Conservation (phyloP, 2,113 vertebrate species). For the Myocastor coypus region DNA sequence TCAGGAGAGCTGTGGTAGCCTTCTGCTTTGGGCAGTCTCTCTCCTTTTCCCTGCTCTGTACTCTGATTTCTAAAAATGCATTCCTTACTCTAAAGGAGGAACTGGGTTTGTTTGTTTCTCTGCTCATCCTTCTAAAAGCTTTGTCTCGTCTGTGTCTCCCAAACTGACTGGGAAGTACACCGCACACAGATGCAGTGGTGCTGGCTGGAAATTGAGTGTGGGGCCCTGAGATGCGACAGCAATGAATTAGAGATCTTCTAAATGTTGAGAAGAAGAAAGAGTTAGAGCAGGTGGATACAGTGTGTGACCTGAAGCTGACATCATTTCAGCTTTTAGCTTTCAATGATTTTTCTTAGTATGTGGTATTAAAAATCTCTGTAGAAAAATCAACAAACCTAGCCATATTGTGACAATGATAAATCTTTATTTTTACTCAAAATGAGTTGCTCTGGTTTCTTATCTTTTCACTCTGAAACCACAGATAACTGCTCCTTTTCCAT, state of each 20-base stretch:
- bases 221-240: background rate
- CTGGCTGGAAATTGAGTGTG: background rate
- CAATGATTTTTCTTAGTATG: slow-evolving; percentile 6
- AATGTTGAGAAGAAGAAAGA: background rate
- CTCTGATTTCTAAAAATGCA: background rate
- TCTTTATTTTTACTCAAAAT: slow-evolving; percentile 68
- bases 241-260: background rate
- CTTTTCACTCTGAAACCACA: slow-evolving; percentile 52
- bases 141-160: background rate
- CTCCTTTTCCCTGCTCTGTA: background rate
- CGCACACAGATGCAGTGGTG: too few species aligned
- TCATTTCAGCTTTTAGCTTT: slow-evolving; percentile 22
- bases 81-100: background rate
- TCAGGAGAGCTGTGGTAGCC: background rate
- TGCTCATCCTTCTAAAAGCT: slow-evolving; percentile 1
- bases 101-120: background rate
- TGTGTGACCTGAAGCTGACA: slow-evolving; percentile 4
- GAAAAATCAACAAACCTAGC: slow-evolving; percentile 45
- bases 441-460: slow-evolving; percentile 65
- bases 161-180: background rate
- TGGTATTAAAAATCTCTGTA: slow-evolving; percentile 45
- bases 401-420: slow-evolving; percentile 61
- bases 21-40: background rate
- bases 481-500: slow-evolving; percentile 61
- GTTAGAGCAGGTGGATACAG: background rate